Percentiles rank a stretch among this genome's conserved stretches.
Conservation (phyloP, 2,113 vertebrate genomes). For the Pedionomus torquatus region DNA sequence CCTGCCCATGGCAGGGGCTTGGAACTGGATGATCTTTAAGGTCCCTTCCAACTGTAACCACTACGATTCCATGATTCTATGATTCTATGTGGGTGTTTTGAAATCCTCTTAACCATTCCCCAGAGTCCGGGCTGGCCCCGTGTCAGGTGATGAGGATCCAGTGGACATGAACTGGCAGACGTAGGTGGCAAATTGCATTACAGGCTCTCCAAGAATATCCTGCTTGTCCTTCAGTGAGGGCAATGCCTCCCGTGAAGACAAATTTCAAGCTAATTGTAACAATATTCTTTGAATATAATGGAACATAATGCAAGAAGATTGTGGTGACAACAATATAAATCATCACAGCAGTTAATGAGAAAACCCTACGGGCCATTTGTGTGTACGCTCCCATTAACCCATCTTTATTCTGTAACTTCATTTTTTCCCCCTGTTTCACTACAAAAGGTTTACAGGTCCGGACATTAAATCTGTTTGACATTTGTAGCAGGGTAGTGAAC, state of each 20-base stretch:
- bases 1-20: no score
- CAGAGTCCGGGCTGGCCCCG: background rate
- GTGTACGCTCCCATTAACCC: background rate
- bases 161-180: background rate
- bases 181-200: background rate
- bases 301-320: background rate
- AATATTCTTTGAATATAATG: background rate
- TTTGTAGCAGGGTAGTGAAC: background rate
- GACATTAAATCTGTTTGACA: background rate
- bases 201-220: background rate
- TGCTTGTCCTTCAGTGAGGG: background rate
- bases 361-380: background rate
- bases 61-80: no score
- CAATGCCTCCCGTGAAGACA: background rate
- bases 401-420: background rate
- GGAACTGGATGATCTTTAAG: no score
- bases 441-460: background rate
- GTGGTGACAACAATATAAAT: constrained; percentile 7
- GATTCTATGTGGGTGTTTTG: background rate
- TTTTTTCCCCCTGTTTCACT: background rate
- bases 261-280: constrained; percentile 3
- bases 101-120: background rate
- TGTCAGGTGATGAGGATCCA: background rate
- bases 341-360: constrained; percentile 10
- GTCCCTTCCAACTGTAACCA: no score